A percentile compares a stretch with the other conserved stretches of the same genome.
phyloP scores from a whole-genome alignment of 2,888 invertebrate species.

The Heliconius hortense region DNA sequence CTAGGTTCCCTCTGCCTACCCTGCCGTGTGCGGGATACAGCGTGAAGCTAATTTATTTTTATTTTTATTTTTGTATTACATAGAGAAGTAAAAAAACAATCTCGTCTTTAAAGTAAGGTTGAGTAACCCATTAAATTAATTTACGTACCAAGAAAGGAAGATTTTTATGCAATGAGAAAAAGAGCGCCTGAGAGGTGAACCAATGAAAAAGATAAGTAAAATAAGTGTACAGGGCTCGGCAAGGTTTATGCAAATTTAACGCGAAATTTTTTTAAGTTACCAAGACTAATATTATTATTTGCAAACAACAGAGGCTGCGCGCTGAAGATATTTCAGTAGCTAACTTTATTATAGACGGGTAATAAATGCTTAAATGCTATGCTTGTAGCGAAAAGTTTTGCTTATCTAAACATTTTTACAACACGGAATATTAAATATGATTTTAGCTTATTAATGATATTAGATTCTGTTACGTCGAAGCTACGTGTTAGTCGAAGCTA shows the following conservation, averaged over 20 bases:
- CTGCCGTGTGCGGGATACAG: no score
- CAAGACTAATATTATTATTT: constrained; percentile 73
- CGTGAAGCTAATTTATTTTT: no score
- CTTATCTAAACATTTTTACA: constrained; percentile 28
- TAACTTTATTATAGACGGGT: constrained; percentile 45
- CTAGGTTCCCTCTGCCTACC: no score
- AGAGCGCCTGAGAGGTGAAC: constrained; percentile 61
- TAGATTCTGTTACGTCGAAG: constrained; percentile 29
- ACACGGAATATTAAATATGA: constrained; percentile 21
- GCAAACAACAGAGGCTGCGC: constrained; percentile 64
- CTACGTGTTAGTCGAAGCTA: constrained; percentile 30
- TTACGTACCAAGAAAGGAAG: constrained; percentile 44
- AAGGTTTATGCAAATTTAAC: constrained; percentile 78
- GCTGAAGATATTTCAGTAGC: constrained; percentile 57
- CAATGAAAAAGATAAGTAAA: constrained; percentile 63
- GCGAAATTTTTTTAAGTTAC: constrained; percentile 69
- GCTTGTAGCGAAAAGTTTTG: constrained; percentile 40
- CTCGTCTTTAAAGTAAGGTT: constrained; percentile 39
- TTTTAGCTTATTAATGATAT: constrained; percentile 24
- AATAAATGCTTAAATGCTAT: constrained; percentile 51
- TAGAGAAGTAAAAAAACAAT: constrained; percentile 24
- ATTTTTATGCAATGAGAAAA: constrained; percentile 63
- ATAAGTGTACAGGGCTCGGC: constrained; percentile 63
- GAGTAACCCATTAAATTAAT: constrained; percentile 41
- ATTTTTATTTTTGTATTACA: no score